These are phyloP conservation scores for Microchirus variegatus DNA, from an alignment of 2,797 vertebrate species.

Conservation along the genomic window DNA sequence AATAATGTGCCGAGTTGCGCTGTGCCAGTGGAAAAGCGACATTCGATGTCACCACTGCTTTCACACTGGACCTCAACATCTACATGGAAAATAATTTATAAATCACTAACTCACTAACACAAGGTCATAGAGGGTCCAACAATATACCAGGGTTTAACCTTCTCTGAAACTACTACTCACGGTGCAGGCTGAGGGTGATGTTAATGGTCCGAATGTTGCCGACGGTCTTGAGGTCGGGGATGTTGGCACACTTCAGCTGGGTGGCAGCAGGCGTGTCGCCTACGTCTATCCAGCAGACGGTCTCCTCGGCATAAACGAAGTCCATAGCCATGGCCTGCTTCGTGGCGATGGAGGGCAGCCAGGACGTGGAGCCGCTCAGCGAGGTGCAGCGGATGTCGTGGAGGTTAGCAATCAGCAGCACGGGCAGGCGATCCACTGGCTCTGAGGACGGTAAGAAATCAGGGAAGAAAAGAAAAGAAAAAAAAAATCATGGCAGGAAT, in stretches of 20 bases:
- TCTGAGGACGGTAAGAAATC: constrained; percentile 70
- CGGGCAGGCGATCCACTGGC: constrained; percentile 91
- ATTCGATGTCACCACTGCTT: no score
- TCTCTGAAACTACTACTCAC: constrained; percentile 81
- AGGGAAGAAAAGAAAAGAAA: not conserved
- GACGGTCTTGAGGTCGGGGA: constrained; percentile 90
- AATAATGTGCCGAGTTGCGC: no score
- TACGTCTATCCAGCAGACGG: constrained; percentile 95
- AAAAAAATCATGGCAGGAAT: not conserved
- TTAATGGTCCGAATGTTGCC: constrained; percentile 90
- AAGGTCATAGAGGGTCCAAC: not conserved
- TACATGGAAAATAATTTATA: no score
- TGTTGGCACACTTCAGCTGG: constrained; percentile 92
- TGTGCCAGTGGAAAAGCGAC: no score
- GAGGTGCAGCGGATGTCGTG: constrained; percentile 94
- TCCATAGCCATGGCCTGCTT: constrained; percentile 98
- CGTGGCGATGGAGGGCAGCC: constrained; percentile 87
- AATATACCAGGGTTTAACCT: not conserved
- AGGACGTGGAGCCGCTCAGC: constrained; percentile 84
- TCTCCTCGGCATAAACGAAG: constrained; percentile 92
- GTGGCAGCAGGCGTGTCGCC: constrained; percentile 90
- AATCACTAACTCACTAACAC: no score
- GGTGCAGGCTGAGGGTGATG: constrained; percentile 95
- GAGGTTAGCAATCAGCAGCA: constrained; percentile 94
- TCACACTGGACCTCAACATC: no score